Base-by-base conservation (phyloP, 2,797 vertebrate species). In the Trichosurus vulpecula region DNA sequence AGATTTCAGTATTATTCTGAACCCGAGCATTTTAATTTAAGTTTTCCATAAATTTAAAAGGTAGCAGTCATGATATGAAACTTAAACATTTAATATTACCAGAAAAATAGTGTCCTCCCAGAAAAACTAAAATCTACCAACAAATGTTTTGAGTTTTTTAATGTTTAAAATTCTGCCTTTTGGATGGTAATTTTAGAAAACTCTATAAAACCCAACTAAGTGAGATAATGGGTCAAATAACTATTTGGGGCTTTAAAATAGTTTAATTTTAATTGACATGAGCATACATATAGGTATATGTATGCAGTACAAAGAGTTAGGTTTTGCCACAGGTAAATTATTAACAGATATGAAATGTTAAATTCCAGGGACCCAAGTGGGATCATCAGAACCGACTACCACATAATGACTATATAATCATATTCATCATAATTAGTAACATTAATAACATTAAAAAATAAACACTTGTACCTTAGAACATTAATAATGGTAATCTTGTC, bases 401-500 rank as follows among this genome's bases (percentile, higher is more conserved):
- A 97, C 92, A 92, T 97, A 98, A 98, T 98, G 97, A 98, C 96
- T 98, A 96, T 98, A 98, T 98, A 98, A 98, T 98, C 95, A 58
- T 97, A 98, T 98, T 98, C 95, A 98, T 97, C 96, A 97, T 96
- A 97, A 98, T 98, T 98, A 98, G 96, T 97, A 97, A 96, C 8
- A 94, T 98, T 98, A 98, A 98, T 98, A 98, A 98, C 95, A 97
- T 98, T 98, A 97, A 98, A 98, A 97, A 98, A 98, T 98, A 98
- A 98, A 98, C 97, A 98, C 94, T 96, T 96, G 92, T 96, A 98
- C 95, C 97, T 97, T 96, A 98, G 98, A 98, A 97, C 97, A 98
- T 98, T 98, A 98, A 98, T 98, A 98, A 98, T 53, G 96, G 93
- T 97, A 98, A 98, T 98, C 98, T 98, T 98, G 97, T 98, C 98